These are phyloP conservation scores for Pantelozetes paolii DNA, from an alignment of 2,888 invertebrate genomes.

Conservation along the genomic window DNA sequence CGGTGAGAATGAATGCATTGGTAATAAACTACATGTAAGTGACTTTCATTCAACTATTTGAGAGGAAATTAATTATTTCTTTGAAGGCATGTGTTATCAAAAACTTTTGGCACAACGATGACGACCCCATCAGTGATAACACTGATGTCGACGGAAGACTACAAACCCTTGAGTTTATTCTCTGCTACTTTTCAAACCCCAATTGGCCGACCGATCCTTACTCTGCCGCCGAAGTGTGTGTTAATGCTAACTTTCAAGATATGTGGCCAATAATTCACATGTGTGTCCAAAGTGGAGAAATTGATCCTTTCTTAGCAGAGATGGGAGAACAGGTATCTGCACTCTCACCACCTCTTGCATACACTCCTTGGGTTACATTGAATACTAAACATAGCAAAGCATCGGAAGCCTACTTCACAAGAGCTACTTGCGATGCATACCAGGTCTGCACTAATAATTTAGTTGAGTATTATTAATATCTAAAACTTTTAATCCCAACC, in stretches of 20 bases:
- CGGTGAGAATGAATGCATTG: constrained; percentile 24
- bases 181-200: constrained; percentile 30
- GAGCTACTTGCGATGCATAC: constrained; percentile 38
- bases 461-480: not conserved
- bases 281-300: constrained; percentile 12
- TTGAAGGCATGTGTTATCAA: constrained; percentile 26
- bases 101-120: constrained; percentile 34
- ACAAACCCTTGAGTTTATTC: constrained; percentile 23
- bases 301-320: not conserved
- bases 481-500: too few relatives aligned
- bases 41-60: not conserved
- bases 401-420: constrained; percentile 11
- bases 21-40: constrained; percentile 29
- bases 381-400: constrained; percentile 18
- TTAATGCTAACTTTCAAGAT: not conserved
- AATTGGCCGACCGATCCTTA: not conserved
- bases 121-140: constrained; percentile 37
- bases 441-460: not conserved
- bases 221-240: not conserved
- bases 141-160: constrained; percentile 19
- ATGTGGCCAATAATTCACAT: not conserved
- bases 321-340: not conserved
- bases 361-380: constrained; percentile 38
- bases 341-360: constrained; percentile 1
- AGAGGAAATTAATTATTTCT: not conserved